Conservation (phyloP, 2,797 vertebrate genomes). For the Smutsia temminckii region DNA sequence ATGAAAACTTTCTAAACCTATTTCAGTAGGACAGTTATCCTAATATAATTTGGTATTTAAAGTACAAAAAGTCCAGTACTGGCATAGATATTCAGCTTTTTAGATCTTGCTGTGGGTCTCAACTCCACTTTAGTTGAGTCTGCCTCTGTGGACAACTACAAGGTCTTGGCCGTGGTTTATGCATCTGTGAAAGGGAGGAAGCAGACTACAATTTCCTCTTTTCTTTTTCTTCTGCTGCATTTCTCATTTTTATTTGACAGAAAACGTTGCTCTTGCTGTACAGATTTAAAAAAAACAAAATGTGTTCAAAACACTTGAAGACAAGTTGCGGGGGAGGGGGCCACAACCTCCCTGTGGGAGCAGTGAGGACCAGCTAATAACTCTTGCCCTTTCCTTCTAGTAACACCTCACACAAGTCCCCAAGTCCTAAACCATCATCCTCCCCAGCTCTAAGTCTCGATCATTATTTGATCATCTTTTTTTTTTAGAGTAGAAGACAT, state of each 20-base stretch:
- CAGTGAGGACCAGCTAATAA: no score
- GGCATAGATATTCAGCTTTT: neutral
- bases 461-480: neutral
- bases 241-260: no score
- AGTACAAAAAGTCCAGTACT: constrained; percentile 77
- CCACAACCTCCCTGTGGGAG: no score
- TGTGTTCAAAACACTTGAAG: no score
- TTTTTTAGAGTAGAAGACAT: neutral
- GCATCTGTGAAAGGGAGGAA: neutral
- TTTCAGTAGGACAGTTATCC: constrained; percentile 61
- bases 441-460: neutral
- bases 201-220: neutral
- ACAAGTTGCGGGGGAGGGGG: no score
- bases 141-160: neutral
- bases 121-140: neutral
- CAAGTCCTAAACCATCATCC: neutral
- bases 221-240: no score
- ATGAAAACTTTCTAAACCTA: constrained; percentile 60
- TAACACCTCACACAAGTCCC: no score
- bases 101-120: neutral
- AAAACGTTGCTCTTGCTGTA: no score
- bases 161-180: neutral
- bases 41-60: constrained; percentile 64
- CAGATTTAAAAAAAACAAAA: no score
- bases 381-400: no score